phyloP scores from a whole-genome alignment of 2,113 vertebrate species.

The Pyrgilauda ruficollis region DNA sequence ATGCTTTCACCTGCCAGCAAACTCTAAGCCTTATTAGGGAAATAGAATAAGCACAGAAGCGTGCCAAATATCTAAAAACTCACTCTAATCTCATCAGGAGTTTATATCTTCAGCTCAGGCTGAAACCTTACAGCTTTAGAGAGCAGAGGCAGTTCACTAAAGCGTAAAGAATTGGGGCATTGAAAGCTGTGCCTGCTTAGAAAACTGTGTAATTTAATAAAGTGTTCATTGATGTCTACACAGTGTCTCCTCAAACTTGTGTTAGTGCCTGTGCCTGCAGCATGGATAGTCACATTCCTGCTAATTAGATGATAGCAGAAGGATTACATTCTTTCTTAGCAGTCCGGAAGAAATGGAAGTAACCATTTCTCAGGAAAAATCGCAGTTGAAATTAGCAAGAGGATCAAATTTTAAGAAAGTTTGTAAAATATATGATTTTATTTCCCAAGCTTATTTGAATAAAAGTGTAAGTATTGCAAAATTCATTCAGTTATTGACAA shows the following conservation, averaged over 20 bases:
- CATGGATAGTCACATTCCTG: constrained; percentile 47
- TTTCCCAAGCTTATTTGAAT: neutral
- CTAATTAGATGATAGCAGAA: constrained; percentile 67
- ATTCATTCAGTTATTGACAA: neutral
- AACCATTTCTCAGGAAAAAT: neutral
- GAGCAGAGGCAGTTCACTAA: constrained; percentile 38
- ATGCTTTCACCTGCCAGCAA: constrained; percentile 34
- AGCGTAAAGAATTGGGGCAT: constrained; percentile 53
- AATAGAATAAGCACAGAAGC: constrained; percentile 6
- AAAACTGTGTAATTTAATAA: constrained; percentile 76
- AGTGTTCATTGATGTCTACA: constrained; percentile 68
- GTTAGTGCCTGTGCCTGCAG: constrained; percentile 57
- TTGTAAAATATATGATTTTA: neutral
- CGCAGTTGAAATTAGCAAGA: neutral
- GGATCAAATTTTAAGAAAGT: neutral
- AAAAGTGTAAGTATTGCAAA: neutral
- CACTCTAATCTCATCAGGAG: constrained; percentile 56
- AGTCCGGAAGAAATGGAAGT: constrained; percentile 25
- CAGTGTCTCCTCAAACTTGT: constrained; percentile 56
- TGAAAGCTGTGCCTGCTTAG: constrained; percentile 60
- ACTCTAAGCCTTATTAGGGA: constrained; percentile 46
- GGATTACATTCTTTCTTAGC: constrained; percentile 50
- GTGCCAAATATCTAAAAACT: constrained; percentile 44
- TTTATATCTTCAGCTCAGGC: constrained; percentile 40
- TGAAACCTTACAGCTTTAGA: constrained; percentile 60